Base-by-base conservation (phyloP, 2,113 vertebrate species). In the Garra rufa region DNA sequence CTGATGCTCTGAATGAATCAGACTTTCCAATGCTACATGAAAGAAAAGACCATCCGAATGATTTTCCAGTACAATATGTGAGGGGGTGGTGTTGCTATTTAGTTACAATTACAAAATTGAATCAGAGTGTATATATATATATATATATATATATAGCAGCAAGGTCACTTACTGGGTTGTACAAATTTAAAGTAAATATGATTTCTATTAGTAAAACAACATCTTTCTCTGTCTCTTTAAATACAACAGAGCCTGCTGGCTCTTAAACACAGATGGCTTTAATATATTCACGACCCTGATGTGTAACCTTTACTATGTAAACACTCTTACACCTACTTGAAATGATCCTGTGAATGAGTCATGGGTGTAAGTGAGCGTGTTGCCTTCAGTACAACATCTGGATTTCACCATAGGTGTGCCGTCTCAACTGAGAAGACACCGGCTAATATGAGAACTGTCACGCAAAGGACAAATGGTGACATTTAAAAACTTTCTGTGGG, bases 341-440 rank as follows among this genome's bases (percentile, higher is more conserved):
- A 78, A 78, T 44, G 8, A 78, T 41, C 38, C 63, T 24, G 70
- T 69, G 46, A 44, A n/a, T 34, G 76, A 52, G 61, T 55, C 59
- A 50, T 26, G 41, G 15, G 67, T 52, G 59, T 76, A n/a, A 41
- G 69, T 44, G 46, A 43, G 61, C 41, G 17, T 69, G 11, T 9
- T 26, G 44, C 71, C 70, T 73, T 30, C 24, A 69, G 43, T 46
- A 13, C 57, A 88, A 80, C 84, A 88, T 85, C 87, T 88, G 84
- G 84, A 83, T 71, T 80, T 88, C 82, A 85, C 78, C 73, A 73
- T 26, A 83, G 70, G 70, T 57, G 38, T 61, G 63, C 30, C 10
- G 17, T 34, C 77, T 84, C 74, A 83, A 48, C 24, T 81, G 81
- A 71, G 81, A 70, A 76, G 43, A 88, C 71, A 83, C 85, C 81